Base-by-base conservation (phyloP, 2,797 vertebrate species). In the Tarsius wallacei region DNA sequence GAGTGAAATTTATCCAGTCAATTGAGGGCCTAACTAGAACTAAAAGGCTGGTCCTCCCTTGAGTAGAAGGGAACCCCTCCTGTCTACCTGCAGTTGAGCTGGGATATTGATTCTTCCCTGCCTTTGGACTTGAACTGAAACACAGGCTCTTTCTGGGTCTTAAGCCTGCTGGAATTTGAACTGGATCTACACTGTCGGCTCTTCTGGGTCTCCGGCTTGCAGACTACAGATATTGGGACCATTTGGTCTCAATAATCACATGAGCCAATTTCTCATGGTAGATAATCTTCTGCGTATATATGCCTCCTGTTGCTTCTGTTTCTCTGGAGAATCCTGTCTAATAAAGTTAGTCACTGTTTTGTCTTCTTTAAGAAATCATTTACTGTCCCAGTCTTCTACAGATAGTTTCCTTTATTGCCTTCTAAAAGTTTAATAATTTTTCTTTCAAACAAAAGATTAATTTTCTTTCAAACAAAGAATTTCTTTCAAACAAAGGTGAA, bases 351-450 rank as follows among this genome's bases (percentile, higher is more conserved):
- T 22, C 19, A 89, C 91, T 63, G 28, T 55, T 42, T 96, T 76
- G 28, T 66, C 77, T 92, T 96, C 66, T 49, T 64, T 76, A 51
- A 76, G 80, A 90, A 90, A 51, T 47, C 11, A 31, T 83, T 86
- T 92, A 13, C 10, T 87, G 26, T 61, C 26, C 51, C 55, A 76
- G 33, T 11, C 1, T 82, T 16, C 15, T 68, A n/a, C 28, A n/a
- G 28, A 33, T 36, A 53, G 31, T 63, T 80, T 77, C 21, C 57
- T 77, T 7, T 42, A 71, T 9, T 71, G 16, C 36, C 11, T n/a
- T 84, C 36, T 78, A 19, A 51, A 93, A 78, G 55, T 74, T 55
- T 90, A 47, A 10, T 57, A 26, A 22, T 36, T 70, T 70, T 33
- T n/a, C 66, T 70, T 70, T 70, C 17, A 70, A 68, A 70, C 36